Conservation (phyloP, 2,113 vertebrate genomes). For the Pica pica region DNA sequence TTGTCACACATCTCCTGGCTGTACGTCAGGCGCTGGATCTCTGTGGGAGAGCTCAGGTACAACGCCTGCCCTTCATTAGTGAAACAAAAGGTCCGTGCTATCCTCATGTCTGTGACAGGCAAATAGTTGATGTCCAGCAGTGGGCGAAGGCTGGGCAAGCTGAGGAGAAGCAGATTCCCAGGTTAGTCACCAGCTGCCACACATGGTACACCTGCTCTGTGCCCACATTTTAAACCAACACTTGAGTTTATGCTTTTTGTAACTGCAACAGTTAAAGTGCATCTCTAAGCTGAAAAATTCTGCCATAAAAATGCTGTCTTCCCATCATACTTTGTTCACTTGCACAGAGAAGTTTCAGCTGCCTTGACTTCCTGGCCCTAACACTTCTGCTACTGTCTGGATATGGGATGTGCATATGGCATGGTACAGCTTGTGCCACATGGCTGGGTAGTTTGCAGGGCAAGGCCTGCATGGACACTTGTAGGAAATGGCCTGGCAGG, state of each 20-base stretch:
- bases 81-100: slow-evolving; percentile 97
- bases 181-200: neutral
- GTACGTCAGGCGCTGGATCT: slow-evolving; percentile 96
- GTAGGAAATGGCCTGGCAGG: neutral
- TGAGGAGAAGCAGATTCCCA: slow-evolving; percentile 45
- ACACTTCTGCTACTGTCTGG: neutral
- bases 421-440: rapidly evolving
- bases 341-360: neutral
- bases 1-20: slow-evolving; percentile 98
- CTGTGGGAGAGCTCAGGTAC: slow-evolving; percentile 95
- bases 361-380: neutral
- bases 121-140: slow-evolving; percentile 94
- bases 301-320: neutral
- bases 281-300: neutral
- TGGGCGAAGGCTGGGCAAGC: slow-evolving; percentile 92
- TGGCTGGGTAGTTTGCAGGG: neutral
- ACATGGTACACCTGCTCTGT: neutral
- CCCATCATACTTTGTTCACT: neutral
- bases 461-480: neutral
- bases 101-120: slow-evolving; percentile 95
- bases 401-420: neutral
- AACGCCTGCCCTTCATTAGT: slow-evolving; percentile 92
- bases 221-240: neutral
- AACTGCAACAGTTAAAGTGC: neutral
- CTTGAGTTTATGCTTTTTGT: neutral